Base-by-base conservation (phyloP, 2,113 vertebrate genomes). In the Muntiacus muntjak region DNA sequence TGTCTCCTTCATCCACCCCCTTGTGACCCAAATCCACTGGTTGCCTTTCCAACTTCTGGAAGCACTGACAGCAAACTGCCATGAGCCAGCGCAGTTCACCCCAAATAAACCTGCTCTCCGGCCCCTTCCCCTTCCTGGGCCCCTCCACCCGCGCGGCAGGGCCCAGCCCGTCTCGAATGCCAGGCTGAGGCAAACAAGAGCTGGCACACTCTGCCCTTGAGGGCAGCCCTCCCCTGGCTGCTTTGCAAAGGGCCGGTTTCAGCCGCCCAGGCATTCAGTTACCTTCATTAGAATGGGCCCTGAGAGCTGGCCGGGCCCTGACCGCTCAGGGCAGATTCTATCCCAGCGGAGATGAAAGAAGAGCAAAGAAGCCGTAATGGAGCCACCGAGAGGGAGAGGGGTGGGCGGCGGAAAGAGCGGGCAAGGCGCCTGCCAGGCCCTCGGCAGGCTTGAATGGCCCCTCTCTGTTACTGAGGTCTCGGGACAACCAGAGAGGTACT, bases 251-350 rank as follows among this genome's bases (percentile, higher is more conserved):
- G 95, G 88, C 93, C 17, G 10, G 84, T 96, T 89, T 95, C 21
- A 45, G 95, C 78, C 33, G 74, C 91, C 90, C 16, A 7, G 87
- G 97, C 95, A 97, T 98, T 98, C 95, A 95, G 95, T 97, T 96
- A 95, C 97, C 96, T 97, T 98, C 93, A 97, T 97, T 98, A 98
- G 97, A 98, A 98, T 97, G 93, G 97, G 95, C 96, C 92, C 94
- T n/a, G 7, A 60, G 91, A 94, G 86, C 93, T 47, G 45, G 86
- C 87, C 13, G 1, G 89, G 55, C 74, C 67, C 94, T 98, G 98
- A 50, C 93, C 14, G 3, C 94, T 97, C 62, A 8, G 91, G 94
- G 78, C 94, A 60, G 94, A 94, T 79, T 89, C 96, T 95, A 93
- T 93, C 97, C 54, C 58, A 87, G 91, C 67, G 12, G 93, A 88